A percentile compares a stretch with the other conserved stretches of the same genome.
These are phyloP conservation scores for Manis javanica DNA, from an alignment of 2,797 vertebrate genomes.

Conservation along the genomic window DNA sequence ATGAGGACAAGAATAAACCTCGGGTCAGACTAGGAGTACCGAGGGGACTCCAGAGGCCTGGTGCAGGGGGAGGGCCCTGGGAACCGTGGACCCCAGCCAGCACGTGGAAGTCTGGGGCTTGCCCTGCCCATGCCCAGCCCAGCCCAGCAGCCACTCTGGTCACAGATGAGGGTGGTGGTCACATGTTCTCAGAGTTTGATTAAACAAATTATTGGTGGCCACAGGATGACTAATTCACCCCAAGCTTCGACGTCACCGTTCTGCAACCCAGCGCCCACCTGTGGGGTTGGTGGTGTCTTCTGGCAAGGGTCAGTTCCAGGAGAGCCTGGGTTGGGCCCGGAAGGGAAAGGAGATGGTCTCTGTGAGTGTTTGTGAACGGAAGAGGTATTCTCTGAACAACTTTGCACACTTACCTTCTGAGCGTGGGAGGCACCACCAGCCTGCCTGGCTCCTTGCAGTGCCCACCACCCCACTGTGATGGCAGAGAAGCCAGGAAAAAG, in stretches of 20 bases:
- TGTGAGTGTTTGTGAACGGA: rapidly evolving
- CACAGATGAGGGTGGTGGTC: conserved; percentile 40
- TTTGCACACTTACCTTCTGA: background rate
- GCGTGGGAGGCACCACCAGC: background rate
- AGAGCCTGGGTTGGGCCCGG: background rate
- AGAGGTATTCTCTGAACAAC: background rate
- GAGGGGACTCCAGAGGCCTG: background rate
- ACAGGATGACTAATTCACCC: conserved; percentile 73
- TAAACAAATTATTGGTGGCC: conserved; percentile 65
- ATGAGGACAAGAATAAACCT: background rate
- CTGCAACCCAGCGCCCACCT: background rate
- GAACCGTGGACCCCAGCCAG: background rate
- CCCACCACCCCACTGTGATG: no score
- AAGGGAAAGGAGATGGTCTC: background rate
- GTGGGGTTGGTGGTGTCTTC: background rate
- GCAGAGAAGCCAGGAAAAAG: background rate
- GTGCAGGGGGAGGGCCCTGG: background rate
- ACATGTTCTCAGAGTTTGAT: conserved; percentile 63
- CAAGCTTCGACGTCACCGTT: background rate
- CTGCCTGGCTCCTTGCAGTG: background rate
- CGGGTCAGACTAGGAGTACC: background rate
- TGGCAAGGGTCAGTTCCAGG: background rate
- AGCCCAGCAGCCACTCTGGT: background rate
- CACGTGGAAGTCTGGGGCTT: background rate
- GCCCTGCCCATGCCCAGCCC: background rate